phyloP scores from a whole-genome alignment of 1,140 invertebrate genomes.

The Dendroctonus valens region DNA sequence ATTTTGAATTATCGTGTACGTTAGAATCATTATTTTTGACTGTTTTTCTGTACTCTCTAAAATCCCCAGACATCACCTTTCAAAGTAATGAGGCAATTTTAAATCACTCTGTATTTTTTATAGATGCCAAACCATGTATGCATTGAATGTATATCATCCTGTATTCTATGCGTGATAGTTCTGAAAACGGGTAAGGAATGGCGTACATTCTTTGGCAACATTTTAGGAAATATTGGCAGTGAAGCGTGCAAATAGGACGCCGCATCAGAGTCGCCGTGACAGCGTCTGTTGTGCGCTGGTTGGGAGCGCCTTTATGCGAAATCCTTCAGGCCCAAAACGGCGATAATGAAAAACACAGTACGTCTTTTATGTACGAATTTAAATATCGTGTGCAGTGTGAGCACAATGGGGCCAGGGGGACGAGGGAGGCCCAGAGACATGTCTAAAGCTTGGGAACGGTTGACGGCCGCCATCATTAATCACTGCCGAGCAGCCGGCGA shows the following conservation, averaged over 20 bases:
- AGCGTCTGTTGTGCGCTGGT: constrained; percentile 17
- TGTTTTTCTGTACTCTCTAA: too few relatives aligned
- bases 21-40: too few relatives aligned
- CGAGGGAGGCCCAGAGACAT: constrained; percentile 47
- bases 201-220: too few relatives aligned
- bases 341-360: constrained; percentile 50
- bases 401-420: constrained; percentile 42
- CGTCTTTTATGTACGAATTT: constrained; percentile 49
- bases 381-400: constrained; percentile 49
- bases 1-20: too few relatives aligned
- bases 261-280: constrained; percentile 9
- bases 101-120: too few relatives aligned
- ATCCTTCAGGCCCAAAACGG: constrained; percentile 48
- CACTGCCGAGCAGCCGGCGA: constrained; percentile 47
- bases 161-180: too few relatives aligned
- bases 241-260: constrained; percentile 10
- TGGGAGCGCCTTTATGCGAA: constrained; percentile 42
- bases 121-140: too few relatives aligned
- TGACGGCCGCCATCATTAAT: constrained; percentile 49
- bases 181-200: too few relatives aligned
- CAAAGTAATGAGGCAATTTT: too few relatives aligned
- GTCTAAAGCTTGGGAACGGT: constrained; percentile 50
- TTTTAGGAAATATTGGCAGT: not conserved
- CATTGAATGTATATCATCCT: too few relatives aligned
- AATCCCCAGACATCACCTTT: too few relatives aligned